Conservation (phyloP, 2,888 invertebrate genomes). For the Cactoblastis cactorum region DNA sequence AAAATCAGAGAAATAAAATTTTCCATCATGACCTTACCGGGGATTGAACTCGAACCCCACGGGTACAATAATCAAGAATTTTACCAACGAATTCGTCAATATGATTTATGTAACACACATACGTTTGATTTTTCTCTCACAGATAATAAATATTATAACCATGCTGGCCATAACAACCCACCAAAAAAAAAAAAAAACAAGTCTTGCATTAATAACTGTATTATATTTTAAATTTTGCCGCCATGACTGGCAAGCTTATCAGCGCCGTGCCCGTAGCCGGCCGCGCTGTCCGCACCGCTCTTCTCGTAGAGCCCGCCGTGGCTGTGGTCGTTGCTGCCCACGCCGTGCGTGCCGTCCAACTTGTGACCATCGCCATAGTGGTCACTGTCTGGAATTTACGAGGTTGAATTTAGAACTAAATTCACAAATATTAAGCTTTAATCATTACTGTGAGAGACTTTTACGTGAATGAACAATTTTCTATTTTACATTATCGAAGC, state of each 20-base stretch:
- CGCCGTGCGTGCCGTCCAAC: slow-evolving; percentile 2
- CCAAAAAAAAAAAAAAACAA: neutral
- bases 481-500: neutral
- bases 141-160: too few species aligned
- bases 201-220: neutral
- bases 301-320: slow-evolving; percentile 7
- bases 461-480: neutral
- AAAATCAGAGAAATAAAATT: too few species aligned
- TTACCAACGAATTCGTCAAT: too few species aligned
- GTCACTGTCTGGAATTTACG: neutral
- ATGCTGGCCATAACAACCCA: too few species aligned
- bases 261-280: neutral
- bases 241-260: too few species aligned
- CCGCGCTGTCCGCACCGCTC: neutral
- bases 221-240: neutral
- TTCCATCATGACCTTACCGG: too few species aligned
- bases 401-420: neutral
- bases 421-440: too few species aligned
- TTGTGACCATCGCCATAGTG: slow-evolving; percentile 3
- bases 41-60: too few species aligned
- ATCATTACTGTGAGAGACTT: too few species aligned
- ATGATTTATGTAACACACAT: too few species aligned
- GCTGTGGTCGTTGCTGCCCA: neutral
- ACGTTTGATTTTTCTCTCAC: too few species aligned
- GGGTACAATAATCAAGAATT: too few species aligned